phyloP scores from a whole-genome alignment of 2,797 vertebrate genomes.

The Harpagifer antarcticus region DNA sequence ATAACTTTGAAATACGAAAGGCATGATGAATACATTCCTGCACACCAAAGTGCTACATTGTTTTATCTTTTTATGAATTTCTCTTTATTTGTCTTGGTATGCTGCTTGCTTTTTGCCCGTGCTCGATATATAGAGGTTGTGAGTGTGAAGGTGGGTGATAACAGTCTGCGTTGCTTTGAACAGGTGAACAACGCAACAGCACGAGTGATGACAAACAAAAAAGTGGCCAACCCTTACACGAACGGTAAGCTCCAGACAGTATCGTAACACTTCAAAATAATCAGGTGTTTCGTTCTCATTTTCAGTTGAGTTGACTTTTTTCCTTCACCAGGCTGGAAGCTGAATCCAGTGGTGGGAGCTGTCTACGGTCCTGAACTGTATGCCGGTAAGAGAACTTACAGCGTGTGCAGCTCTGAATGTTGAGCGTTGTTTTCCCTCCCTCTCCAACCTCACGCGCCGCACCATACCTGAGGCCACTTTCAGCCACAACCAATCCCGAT shows the following conservation, averaged over 20 bases:
- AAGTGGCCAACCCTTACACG: slow-evolving; percentile 93
- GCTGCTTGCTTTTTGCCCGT: slow-evolving; percentile 51
- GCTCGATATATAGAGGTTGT: background rate
- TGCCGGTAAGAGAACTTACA: slow-evolving; percentile 86
- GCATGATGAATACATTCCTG: slow-evolving; percentile 64
- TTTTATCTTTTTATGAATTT: slow-evolving; percentile 35
- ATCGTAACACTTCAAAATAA: accelerated
- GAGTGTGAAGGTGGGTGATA: slow-evolving; percentile 12
- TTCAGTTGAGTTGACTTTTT: slow-evolving; percentile 1
- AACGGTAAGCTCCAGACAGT: slow-evolving; percentile 83
- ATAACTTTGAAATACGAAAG: slow-evolving; percentile 63
- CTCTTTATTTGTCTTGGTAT: slow-evolving; percentile 36
- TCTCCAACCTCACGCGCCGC: slow-evolving; percentile 4
- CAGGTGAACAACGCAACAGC: slow-evolving; percentile 98
- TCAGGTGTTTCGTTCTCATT: background rate
- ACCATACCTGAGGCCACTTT: slow-evolving; percentile 44
- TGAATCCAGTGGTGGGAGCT: slow-evolving; percentile 96
- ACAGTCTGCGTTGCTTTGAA: slow-evolving; percentile 40
- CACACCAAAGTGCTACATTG: slow-evolving; percentile 37
- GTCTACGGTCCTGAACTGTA: slow-evolving; percentile 98
- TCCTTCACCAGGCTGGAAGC: slow-evolving; percentile 91
- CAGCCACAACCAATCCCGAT: slow-evolving; percentile 60
- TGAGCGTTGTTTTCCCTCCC: slow-evolving; percentile 6
- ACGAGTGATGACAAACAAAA: slow-evolving; percentile 98
- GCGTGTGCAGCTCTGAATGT: background rate